Evolutionary conservation across 2,888 invertebrate species (phyloP).

Genomic region (Pristionchus maxplancki): DNA sequence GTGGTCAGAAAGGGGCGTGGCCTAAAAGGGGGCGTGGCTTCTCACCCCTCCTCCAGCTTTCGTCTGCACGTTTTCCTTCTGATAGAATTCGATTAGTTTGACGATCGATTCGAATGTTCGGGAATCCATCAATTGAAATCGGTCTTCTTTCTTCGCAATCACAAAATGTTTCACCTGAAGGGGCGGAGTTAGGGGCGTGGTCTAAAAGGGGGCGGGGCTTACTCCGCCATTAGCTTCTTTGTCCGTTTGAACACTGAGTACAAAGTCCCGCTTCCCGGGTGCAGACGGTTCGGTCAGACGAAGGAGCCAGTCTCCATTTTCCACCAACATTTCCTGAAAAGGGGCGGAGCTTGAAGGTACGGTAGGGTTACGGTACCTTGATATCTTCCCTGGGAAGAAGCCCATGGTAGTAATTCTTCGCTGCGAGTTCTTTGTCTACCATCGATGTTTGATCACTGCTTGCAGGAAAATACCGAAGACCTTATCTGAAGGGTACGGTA

Average conservation of each 20-base stretch:
- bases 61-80: slow-evolving; percentile 30
- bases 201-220: neutral
- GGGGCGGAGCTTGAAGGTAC: neutral
- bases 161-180: slow-evolving; percentile 51
- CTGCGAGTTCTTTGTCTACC: slow-evolving; percentile 42
- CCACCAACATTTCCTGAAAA: slow-evolving; percentile 44
- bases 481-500: neutral
- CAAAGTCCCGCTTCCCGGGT: slow-evolving; percentile 23
- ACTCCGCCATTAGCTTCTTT: neutral
- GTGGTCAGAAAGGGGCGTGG: neutral
- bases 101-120: slow-evolving; percentile 44
- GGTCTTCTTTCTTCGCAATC: slow-evolving; percentile 13
- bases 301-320: slow-evolving; percentile 12
- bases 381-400: slow-evolving; percentile 50
- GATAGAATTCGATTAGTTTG: slow-evolving; percentile 36
- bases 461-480: slow-evolving; percentile 29
- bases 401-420: slow-evolving; percentile 49
- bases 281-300: slow-evolving; percentile 41
- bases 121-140: slow-evolving; percentile 31
- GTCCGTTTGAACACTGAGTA: slow-evolving; percentile 17
- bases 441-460: slow-evolving; percentile 17
- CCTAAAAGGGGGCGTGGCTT: neutral
- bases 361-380: slow-evolving; percentile 18
- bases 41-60: neutral
- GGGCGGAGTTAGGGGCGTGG: neutral